phyloP scores from a whole-genome alignment of 2,797 vertebrate species.

The Arnoldichthys spilopterus region DNA sequence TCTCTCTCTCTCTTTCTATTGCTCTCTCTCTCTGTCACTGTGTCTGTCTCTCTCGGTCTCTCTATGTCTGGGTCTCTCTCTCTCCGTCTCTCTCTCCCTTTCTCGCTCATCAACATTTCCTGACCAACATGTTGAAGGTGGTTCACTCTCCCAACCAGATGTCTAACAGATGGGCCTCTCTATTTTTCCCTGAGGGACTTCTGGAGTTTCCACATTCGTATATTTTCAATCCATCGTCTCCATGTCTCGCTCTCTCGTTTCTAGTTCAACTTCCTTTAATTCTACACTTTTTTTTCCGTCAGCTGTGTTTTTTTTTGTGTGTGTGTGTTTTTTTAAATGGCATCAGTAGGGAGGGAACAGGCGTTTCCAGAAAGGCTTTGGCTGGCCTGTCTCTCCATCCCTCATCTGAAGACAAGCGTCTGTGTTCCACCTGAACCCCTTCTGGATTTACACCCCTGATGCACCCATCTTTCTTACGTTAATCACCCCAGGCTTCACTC shows the following conservation, averaged over 20 bases:
- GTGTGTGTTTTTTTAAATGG: neutral
- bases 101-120: constrained; percentile 63
- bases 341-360: constrained; percentile 51
- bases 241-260: constrained; percentile 31
- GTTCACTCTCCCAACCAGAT: constrained; percentile 66
- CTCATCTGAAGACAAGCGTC: constrained; percentile 74
- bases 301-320: neutral
- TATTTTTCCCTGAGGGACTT: constrained; percentile 62
- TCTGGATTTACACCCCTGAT: constrained; percentile 75
- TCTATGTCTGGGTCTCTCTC: neutral
- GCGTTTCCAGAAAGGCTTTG: constrained; percentile 68
- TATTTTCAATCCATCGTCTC: constrained; percentile 36
- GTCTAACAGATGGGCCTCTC: constrained; percentile 71
- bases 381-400: constrained; percentile 68
- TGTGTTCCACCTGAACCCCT: constrained; percentile 74
- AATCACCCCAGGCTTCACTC: constrained; percentile 74
- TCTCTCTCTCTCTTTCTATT: no score
- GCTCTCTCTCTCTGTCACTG: neutral
- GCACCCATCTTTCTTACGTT: constrained; percentile 75
- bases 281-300: constrained; percentile 8
- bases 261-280: constrained; percentile 9
- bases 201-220: constrained; percentile 56
- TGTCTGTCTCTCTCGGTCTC: constrained; percentile 11
- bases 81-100: constrained; percentile 28
- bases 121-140: constrained; percentile 55